These are phyloP conservation scores for Thyatira batis DNA, from an alignment of 2,888 invertebrate species.

Conservation along the genomic window DNA sequence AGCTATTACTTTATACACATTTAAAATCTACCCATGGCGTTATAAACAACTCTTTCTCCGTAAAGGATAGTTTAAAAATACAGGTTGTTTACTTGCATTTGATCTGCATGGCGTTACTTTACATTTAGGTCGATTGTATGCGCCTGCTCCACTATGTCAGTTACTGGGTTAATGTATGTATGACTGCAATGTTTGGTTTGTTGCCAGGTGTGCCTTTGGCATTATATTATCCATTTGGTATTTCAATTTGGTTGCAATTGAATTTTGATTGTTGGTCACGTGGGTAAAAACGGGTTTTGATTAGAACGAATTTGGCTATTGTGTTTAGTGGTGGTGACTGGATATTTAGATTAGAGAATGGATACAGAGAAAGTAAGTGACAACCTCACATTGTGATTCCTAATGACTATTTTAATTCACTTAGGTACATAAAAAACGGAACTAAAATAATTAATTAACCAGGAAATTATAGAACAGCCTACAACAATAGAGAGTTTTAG, in stretches of 20 bases:
- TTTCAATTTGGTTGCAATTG: neutral
- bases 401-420: neutral
- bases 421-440: too few relatives aligned
- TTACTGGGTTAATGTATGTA: constrained; percentile 42
- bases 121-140: constrained; percentile 34
- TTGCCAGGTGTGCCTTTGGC: constrained; percentile 34
- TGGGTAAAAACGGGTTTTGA: neutral
- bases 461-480: too few relatives aligned
- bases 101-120: constrained; percentile 30
- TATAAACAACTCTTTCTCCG: neutral
- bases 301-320: neutral
- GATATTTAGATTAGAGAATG: neutral
- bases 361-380: neutral
- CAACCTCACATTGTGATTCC: neutral
- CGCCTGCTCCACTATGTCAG: constrained; percentile 26
- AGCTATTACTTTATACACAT: neutral
- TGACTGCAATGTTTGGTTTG: constrained; percentile 20
- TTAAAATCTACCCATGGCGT: neutral
- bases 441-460: too few relatives aligned
- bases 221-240: neutral
- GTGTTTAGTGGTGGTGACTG: too few relatives aligned
- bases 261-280: neutral
- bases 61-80: constrained; percentile 22
- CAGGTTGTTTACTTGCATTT: constrained; percentile 40
- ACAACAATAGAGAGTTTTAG: too few relatives aligned